Evolutionary conservation across 2,797 vertebrate species (phyloP).

Genomic region (Xiphophorus birchmanni): DNA sequence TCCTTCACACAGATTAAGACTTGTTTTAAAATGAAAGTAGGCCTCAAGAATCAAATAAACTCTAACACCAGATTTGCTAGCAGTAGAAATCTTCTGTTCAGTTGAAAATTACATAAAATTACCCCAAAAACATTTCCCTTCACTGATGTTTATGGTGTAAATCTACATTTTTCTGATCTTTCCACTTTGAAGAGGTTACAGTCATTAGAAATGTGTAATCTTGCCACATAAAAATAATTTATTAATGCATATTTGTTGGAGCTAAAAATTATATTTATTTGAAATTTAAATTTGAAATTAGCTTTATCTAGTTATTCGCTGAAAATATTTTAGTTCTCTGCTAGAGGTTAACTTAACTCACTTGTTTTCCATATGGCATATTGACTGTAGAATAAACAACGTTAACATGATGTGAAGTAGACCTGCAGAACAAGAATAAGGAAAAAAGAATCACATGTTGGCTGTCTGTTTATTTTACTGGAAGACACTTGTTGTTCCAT

Average conservation of each 20-base stretch:
- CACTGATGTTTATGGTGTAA: not conserved
- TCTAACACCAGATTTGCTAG: not conserved
- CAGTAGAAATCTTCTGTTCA: too few species aligned
- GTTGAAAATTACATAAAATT: not conserved
- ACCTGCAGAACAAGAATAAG: constrained; percentile 42
- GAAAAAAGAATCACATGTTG: not conserved
- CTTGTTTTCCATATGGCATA: constrained; percentile 25
- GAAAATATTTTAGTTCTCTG: not conserved
- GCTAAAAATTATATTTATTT: not conserved
- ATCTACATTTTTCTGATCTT: not conserved
- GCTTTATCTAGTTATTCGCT: not conserved
- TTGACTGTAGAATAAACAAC: constrained; percentile 50
- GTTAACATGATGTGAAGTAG: constrained; percentile 16
- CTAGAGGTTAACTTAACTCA: constrained; percentile 28
- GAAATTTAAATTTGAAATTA: not conserved
- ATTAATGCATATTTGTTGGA: not conserved
- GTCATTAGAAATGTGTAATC: not conserved
- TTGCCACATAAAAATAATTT: not conserved
- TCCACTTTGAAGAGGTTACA: not conserved
- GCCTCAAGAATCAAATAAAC: not conserved
- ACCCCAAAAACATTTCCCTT: not conserved
- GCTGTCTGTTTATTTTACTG: not conserved
- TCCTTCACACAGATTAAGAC: not conserved
- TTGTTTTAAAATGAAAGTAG: not conserved
- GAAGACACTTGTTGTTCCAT: constrained; percentile 14